Percentiles rank a stretch among this genome's conserved stretches.
phyloP scores from a whole-genome alignment of 2,797 vertebrate species.

The Crax fasciolata region DNA sequence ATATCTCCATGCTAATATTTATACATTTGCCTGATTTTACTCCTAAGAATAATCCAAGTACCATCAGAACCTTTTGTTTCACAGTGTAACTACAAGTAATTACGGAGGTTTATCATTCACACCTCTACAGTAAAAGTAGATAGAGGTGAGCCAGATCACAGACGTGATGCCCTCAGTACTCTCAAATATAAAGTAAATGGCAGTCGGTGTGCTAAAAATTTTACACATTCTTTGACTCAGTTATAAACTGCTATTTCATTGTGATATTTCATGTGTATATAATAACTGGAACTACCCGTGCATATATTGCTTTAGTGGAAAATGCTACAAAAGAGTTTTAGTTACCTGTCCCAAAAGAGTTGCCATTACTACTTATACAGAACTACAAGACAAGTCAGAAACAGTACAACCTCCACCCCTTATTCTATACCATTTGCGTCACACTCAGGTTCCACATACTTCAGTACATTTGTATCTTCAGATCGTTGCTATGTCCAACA shows the following conservation, averaged over 20 bases:
- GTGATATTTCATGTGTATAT: not conserved
- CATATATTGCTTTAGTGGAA: not conserved
- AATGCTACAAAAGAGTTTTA: not conserved
- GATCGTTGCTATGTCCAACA: not conserved
- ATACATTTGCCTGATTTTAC: conserved; percentile 1
- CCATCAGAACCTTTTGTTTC: not conserved
- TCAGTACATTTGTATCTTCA: not conserved
- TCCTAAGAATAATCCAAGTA: not conserved
- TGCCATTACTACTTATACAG: not conserved
- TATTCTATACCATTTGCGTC: not conserved
- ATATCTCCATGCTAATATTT: conserved; percentile 9
- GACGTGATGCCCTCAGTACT: not conserved
- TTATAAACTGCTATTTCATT: not conserved
- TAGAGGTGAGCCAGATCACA: not conserved
- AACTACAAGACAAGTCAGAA: not conserved
- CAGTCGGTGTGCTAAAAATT: not conserved
- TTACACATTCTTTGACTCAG: not conserved
- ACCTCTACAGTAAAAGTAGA: not conserved
- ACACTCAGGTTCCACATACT: not conserved
- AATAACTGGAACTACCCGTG: not conserved
- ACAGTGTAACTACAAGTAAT: not conserved
- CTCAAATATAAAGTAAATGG: not conserved
- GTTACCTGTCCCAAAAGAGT: not conserved
- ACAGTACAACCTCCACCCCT: not conserved
- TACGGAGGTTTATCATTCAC: not conserved